These are phyloP conservation scores for Cephus spinipes DNA, from an alignment of 2,888 invertebrate species.

Conservation along the genomic window DNA sequence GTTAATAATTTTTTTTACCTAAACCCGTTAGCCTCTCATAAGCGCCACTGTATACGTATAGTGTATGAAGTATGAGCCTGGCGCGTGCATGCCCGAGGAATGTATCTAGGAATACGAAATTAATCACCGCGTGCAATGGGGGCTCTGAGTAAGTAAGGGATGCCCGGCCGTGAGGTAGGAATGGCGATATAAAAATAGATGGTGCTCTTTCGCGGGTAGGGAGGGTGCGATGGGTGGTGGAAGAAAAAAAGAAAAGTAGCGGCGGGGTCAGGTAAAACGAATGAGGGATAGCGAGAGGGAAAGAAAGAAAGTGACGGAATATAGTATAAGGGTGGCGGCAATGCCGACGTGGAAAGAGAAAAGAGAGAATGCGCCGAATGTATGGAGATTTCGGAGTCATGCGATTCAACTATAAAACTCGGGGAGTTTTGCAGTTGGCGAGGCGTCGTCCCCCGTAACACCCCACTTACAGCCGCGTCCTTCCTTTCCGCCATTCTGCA, in stretches of 20 bases:
- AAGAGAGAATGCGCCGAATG: conserved; percentile 48
- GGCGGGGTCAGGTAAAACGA: conserved; percentile 27
- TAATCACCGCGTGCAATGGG: conserved; percentile 44
- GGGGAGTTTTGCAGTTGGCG: conserved; percentile 64
- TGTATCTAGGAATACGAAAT: conserved; percentile 59
- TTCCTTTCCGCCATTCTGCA: conserved; percentile 62
- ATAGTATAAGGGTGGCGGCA: neutral
- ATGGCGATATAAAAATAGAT: conserved; percentile 62
- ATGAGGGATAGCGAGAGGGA: conserved; percentile 27
- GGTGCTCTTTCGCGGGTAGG: conserved; percentile 19
- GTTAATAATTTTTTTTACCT: neutral
- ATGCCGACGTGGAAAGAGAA: neutral
- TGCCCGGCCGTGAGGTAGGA: conserved; percentile 31
- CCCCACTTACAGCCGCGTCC: conserved; percentile 28
- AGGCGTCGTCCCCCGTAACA: conserved; percentile 51
- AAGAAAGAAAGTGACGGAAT: conserved; percentile 11
- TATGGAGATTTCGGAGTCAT: conserved; percentile 65
- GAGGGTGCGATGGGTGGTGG: conserved; percentile 22
- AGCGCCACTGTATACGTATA: neutral
- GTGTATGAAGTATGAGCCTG: conserved; percentile 48
- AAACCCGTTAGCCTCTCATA: neutral
- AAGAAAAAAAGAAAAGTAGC: conserved; percentile 32
- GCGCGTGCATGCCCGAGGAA: conserved; percentile 48
- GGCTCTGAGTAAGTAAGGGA: conserved; percentile 5
- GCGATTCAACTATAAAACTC: conserved; percentile 67